Base-by-base conservation (phyloP, 2,113 vertebrate genomes). In the Barnardius zonarius region DNA sequence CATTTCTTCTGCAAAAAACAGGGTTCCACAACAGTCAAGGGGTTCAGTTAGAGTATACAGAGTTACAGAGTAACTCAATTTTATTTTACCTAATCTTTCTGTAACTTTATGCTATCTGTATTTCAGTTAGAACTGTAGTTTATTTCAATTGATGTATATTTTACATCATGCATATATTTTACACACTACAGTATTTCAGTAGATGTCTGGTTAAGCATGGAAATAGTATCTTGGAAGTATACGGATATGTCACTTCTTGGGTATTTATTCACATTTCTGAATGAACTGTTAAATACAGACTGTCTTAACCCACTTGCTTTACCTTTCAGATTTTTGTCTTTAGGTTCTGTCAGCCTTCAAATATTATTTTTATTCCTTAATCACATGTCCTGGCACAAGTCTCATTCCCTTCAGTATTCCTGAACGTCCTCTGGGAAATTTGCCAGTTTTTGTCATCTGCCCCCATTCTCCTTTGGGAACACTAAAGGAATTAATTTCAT, bases 371-470 rank as follows among this genome's bases (percentile, higher is more conserved):
- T 88, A 52, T 86, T 95, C 75, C 48, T 93, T 85, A 90, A 92
- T 90, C 91, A 93, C 90, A 86, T 86, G 91, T 84, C 76, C 93
- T 92, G 78, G 70, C 68, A 86, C 49, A 67, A 91, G 73, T 15
- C 30, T 92, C 35, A 46, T 59, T 96, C 90, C 74, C 90, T 94
- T 62, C 90, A 87, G 83, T 85, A 93, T 85, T 93, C 88, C 86
- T 95, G 83, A 80, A 2, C 23, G 83, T 78, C 79, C 96, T 74
- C 95, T 63, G 94, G 96, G 95, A 97, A 59, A 90, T 46, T 20
- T 77, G 95, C 96, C 96, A 94, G 74, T 27, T 96, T 91, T 84
- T 96, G 96, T 96, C 91, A 97, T 95, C 95, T 96, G 81, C 82
- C 83, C 76, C 75, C n/a, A 74, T 72, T 80, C 88, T 95, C 92